phyloP scores from a whole-genome alignment of 2,888 invertebrate genomes.

The Tholera decimalis region DNA sequence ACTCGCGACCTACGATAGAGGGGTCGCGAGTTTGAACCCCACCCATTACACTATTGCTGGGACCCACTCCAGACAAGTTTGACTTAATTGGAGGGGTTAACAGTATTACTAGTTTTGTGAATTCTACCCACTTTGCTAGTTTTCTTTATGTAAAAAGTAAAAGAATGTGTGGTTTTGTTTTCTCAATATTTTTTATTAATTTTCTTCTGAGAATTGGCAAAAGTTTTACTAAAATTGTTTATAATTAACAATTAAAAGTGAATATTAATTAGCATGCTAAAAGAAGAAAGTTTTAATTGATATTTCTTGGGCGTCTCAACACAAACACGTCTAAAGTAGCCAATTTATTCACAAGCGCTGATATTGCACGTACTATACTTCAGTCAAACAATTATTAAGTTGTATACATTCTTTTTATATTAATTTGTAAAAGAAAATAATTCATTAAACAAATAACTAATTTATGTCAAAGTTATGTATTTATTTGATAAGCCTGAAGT shows the following conservation, averaged over 20 bases:
- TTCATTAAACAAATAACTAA: not conserved
- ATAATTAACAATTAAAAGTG: constrained; percentile 22
- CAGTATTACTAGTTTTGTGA: no score
- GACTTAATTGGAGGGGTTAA: no score
- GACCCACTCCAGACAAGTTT: no score
- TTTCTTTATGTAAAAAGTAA: no score
- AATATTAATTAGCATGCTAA: constrained; percentile 24
- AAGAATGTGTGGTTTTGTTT: not conserved
- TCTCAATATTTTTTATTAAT: not conserved
- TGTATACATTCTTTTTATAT: not conserved
- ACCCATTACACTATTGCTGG: no score
- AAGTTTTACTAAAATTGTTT: constrained; percentile 14
- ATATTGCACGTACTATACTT: constrained; percentile 36
- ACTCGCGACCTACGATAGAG: no score
- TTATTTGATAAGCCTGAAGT: no score
- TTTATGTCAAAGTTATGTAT: no score
- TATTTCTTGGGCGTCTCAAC: constrained; percentile 39
- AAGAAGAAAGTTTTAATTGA: constrained; percentile 50
- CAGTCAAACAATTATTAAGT: constrained; percentile 4
- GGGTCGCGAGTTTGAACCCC: no score
- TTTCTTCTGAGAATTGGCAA: not conserved
- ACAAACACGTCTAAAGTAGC: constrained; percentile 37
- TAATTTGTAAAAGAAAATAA: not conserved
- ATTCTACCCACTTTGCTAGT: no score
- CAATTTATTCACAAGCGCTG: constrained; percentile 38